Evolutionary conservation across 2,113 vertebrate species (phyloP), one percentile per base, ranked within the genome.

Genomic region (Pterocles gutturalis): DNA sequence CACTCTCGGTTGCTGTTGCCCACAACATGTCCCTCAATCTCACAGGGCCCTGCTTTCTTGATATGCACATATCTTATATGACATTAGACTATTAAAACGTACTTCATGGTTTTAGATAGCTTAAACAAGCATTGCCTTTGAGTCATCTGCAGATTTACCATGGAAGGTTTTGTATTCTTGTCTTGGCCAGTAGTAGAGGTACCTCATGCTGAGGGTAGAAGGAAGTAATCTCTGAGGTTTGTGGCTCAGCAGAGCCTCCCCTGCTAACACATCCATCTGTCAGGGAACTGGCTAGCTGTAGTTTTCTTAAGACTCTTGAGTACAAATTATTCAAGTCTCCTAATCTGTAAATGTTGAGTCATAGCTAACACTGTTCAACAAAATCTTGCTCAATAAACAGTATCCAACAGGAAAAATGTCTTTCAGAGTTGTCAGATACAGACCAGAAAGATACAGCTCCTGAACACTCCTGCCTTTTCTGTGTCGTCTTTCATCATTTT

Each of bases 181-280:
- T 38, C 81, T 80, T 79, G 83, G 89, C 84, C 62, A 41, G 61
- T 2, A 5, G 34, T 10, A 62, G 43, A 58, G 53, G 58, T 54
- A 33, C 66, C 45, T 89, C 89, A 33, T 66, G 84, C 87, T 90
- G 91, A n/a, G 90, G 70, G 79, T 19, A 83, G 84, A 29, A 95
- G 91, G 96, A 97, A 96, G 82, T 70, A 1, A 83, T 57, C 45
- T 45, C 45, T 4, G 82, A 61, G 93, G 57, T 76, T 20, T 69
- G 70, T 96, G 93, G 87, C 92, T 94, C 45, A 67, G 62, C 48
- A 88, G 53, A 93, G 61, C 51, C 82, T 91, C 81, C 70, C 95
- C 96, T 95, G 90, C 95, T 90, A 80, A 46, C 85, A 62, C n/a
- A 26, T 54, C 96, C 96, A 94, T 96, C 95, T 97, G 96, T 61